Conservation (phyloP, 2,113 vertebrate genomes). For the Todiramphus chloris region DNA sequence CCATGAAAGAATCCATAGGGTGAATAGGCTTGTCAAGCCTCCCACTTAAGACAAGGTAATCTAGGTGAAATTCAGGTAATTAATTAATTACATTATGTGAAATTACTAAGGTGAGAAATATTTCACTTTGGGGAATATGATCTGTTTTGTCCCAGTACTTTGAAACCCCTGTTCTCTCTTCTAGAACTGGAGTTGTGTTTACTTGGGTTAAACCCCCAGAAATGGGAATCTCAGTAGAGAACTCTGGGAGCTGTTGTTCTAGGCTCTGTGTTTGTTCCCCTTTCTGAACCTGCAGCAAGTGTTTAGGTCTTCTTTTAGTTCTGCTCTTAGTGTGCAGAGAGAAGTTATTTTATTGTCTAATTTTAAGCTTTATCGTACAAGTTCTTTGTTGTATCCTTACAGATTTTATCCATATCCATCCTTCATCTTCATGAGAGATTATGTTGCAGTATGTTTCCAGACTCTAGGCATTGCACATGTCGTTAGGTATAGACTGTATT, state of each 20-base stretch:
- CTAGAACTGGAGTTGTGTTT: neutral
- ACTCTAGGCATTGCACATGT: neutral
- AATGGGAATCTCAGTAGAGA: neutral
- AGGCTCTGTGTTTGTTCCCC: neutral
- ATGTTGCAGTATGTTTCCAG: neutral
- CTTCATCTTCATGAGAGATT: neutral
- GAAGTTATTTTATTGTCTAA: neutral
- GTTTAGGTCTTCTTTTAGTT: neutral
- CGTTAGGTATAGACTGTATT: neutral
- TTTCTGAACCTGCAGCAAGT: neutral
- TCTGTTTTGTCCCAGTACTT: neutral
- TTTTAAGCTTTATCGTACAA: neutral
- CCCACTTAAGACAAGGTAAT: neutral
- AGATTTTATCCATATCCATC: neutral
- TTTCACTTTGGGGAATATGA: neutral
- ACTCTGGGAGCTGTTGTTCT: neutral
- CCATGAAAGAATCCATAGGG: neutral
- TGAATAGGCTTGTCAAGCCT: neutral
- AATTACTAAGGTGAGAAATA: neutral
- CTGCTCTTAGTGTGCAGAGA: neutral
- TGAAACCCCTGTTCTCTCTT: neutral
- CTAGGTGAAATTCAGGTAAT: neutral
- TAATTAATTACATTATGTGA: neutral
- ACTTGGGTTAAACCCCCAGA: neutral
- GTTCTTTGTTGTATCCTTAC: neutral